Conservation (phyloP, 2,888 invertebrate genomes). For the Hirtodrosophila histrioides region DNA sequence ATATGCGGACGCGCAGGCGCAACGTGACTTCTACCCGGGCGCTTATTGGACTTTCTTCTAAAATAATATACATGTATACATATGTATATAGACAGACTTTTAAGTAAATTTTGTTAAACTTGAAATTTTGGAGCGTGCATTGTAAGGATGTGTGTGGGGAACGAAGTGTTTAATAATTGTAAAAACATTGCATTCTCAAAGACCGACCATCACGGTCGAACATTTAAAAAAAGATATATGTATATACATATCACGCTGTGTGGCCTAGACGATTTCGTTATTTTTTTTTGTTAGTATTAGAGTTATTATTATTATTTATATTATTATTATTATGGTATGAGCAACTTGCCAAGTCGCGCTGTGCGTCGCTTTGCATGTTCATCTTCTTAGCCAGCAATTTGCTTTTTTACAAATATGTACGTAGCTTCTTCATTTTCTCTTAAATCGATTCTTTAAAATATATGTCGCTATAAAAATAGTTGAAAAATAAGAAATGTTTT, state of each 20-base stretch:
- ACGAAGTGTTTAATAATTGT: constrained; percentile 17
- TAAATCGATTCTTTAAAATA: constrained; percentile 61
- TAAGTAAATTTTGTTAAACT: constrained; percentile 67
- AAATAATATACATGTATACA: constrained; percentile 46
- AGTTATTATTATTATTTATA: constrained; percentile 18
- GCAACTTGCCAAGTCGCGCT: constrained; percentile 73
- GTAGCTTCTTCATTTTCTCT: constrained; percentile 17
- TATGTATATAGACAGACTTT: constrained; percentile 62
- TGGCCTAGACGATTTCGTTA: constrained; percentile 62
- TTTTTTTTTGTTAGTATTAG: constrained; percentile 33
- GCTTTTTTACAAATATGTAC: constrained; percentile 54
- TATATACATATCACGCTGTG: constrained; percentile 72
- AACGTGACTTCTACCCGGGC: constrained; percentile 60
- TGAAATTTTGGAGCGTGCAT: constrained; percentile 70
- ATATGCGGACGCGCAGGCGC: constrained; percentile 65
- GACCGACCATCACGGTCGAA: constrained; percentile 38
- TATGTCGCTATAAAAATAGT: constrained; percentile 74
- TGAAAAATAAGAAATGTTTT: constrained; percentile 74
- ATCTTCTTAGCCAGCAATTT: constrained; percentile 4
- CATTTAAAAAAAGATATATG: constrained; percentile 45
- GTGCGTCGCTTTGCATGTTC: constrained; percentile 69
- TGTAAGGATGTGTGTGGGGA: constrained; percentile 16
- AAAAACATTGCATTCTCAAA: constrained; percentile 40
- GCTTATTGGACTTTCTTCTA: constrained; percentile 25
- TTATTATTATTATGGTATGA: constrained; percentile 40